Conservation (phyloP, 2,888 invertebrate species). For the Pseudococcus jackbeardsleyi region DNA sequence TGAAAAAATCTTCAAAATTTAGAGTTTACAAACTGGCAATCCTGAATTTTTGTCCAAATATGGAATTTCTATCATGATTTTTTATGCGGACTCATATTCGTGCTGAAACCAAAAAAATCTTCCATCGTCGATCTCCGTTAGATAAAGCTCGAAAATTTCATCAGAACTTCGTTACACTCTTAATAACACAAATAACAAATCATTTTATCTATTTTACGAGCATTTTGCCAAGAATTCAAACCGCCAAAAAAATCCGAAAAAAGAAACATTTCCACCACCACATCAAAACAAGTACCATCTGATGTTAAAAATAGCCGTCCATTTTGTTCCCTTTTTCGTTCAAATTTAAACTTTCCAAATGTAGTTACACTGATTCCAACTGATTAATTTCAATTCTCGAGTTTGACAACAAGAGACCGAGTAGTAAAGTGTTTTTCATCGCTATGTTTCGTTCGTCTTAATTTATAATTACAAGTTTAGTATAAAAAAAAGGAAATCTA, state of each 20-base stretch:
- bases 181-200: too few relatives aligned
- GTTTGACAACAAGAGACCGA: slow-evolving; percentile 48
- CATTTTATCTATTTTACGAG: too few relatives aligned
- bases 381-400: slow-evolving; percentile 48
- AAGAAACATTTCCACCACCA: not conserved
- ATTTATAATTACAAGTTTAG: not conserved
- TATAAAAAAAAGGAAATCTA: not conserved
- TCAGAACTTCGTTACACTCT: too few relatives aligned
- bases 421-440: slow-evolving; percentile 41
- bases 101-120: too few relatives aligned
- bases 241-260: not conserved
- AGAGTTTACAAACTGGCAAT: too few relatives aligned
- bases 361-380: not conserved
- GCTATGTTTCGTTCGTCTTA: not conserved
- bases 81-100: too few relatives aligned
- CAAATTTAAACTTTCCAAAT: not conserved
- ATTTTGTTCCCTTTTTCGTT: not conserved
- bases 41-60: too few relatives aligned
- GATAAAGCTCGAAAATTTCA: too few relatives aligned
- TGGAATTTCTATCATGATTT: too few relatives aligned
- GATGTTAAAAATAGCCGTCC: not conserved
- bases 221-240: too few relatives aligned
- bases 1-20: too few relatives aligned
- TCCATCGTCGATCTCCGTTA: too few relatives aligned
- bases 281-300: not conserved